phyloP scores from a whole-genome alignment of 2,888 invertebrate genomes.

The Sylvicola fuscatus region DNA sequence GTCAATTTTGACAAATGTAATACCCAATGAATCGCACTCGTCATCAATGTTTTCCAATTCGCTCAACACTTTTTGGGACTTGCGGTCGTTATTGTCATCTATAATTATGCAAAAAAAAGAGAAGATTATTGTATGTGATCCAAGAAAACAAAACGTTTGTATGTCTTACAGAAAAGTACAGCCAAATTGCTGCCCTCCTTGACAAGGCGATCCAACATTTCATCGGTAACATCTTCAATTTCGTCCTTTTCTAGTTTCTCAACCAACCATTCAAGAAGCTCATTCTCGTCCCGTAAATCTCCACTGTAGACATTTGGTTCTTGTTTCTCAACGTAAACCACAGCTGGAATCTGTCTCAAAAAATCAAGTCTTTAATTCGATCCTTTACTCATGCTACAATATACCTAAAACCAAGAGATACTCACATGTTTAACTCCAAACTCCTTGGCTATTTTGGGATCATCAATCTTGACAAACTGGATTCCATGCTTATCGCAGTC shows the following conservation, averaged over 20 bases:
- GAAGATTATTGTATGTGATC: no score
- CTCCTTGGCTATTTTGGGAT: conserved; percentile 58
- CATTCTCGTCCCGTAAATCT: conserved; percentile 75
- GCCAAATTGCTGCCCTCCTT: conserved; percentile 77
- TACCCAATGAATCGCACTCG: conserved; percentile 72
- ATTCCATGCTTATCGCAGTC: conserved; percentile 84
- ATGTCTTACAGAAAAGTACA: conserved; percentile 66
- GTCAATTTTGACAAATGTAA: conserved; percentile 83
- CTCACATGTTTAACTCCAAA: conserved; percentile 57
- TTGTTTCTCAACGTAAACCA: conserved; percentile 86
- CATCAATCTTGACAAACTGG: conserved; percentile 84
- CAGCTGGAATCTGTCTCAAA: conserved; percentile 41
- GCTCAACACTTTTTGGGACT: conserved; percentile 63
- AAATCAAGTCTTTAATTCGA: not conserved
- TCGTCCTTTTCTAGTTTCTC: conserved; percentile 79
- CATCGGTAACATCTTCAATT: conserved; percentile 87
- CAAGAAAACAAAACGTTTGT: not conserved
- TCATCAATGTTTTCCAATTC: conserved; percentile 88
- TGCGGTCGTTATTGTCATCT: conserved; percentile 81
- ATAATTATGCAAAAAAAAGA: conserved; percentile 11
- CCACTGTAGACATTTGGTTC: conserved; percentile 85
- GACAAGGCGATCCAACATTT: conserved; percentile 77
- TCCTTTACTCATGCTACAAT: not conserved
- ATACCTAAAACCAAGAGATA: conserved; percentile 1
- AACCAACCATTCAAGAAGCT: conserved; percentile 71